Percentiles rank a stretch among this genome's conserved stretches.
Conservation (phyloP, 1,140 invertebrate species). For the Sminthurides bifidus region DNA sequence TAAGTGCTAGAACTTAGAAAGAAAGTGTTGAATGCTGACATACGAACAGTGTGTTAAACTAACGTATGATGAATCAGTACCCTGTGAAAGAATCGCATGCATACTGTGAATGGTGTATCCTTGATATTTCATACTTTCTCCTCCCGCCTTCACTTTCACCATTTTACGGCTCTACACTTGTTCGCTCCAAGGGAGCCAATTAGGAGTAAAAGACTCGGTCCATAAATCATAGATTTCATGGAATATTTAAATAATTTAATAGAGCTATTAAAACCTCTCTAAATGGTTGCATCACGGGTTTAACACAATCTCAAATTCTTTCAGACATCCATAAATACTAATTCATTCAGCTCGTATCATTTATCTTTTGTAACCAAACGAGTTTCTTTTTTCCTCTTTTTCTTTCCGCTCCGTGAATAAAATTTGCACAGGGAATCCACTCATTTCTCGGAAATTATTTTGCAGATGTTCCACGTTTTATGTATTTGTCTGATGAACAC, state of each 20-base stretch:
- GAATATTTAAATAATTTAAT: slow-evolving; percentile 8
- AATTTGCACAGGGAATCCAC: no score
- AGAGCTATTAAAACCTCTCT: slow-evolving; percentile 1
- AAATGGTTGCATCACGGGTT: neutral
- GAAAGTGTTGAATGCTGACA: neutral
- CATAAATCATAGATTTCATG: neutral
- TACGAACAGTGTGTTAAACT: no score
- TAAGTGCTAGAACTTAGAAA: no score
- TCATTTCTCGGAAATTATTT: no score
- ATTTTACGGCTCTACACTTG: neutral
- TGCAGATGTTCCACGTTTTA: no score
- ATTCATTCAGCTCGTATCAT: no score
- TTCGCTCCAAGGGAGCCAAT: slow-evolving; percentile 1
- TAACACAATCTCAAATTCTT: neutral
- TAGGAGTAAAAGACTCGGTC: slow-evolving; percentile 1
- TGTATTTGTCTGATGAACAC: no score
- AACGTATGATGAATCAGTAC: no score
- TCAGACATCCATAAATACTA: no score
- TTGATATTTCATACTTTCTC: neutral
- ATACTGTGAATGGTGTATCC: neutral
- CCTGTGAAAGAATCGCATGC: neutral
- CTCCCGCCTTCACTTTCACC: no score
- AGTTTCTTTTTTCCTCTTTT: no score
- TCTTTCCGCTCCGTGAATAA: neutral
- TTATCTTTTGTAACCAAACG: no score